Evolutionary conservation across 2,113 vertebrate species (phyloP).

Genomic region (human (Homo sapiens)): GRCh38 chr13:108248001-108248500

Average conservation of each 20-base stretch:
- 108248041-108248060: neutral
- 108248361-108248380: neutral
- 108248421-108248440: no score
- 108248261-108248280: neutral
- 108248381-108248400: neutral
- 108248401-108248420: neutral
- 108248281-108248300: neutral
- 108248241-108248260: neutral
- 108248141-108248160: neutral
- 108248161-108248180: neutral
- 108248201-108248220: neutral
- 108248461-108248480: neutral
- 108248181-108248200: neutral
- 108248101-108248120: neutral
- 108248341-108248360: neutral
- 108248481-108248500: neutral
- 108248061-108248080: neutral
- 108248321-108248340: neutral
- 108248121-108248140: neutral
- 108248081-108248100: neutral
- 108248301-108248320: neutral
- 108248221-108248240: neutral
- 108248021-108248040: neutral
- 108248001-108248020: neutral
- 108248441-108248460: no score